Base-by-base conservation (phyloP, 1,140 invertebrate species). In the Rhyacophila brunnea region DNA sequence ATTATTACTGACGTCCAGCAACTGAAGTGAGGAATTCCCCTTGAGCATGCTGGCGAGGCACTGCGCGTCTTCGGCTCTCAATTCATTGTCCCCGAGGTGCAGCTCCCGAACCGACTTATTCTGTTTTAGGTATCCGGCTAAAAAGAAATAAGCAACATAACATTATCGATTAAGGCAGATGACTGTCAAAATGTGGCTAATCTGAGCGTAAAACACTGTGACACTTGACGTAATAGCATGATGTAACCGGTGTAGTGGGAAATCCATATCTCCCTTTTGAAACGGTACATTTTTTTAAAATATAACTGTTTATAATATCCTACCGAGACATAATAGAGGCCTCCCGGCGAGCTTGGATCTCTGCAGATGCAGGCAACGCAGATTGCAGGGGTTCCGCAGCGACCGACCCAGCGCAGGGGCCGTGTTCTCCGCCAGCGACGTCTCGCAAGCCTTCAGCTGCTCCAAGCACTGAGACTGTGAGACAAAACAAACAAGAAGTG, bases 91-190 rank as follows among this genome's bases (percentile, higher is more conserved):
- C 48, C 88, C 89, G 61, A 95, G 74, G 67, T 92, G 89, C 45
- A 95, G 77, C 75, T 95, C 91, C 44, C 85, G 84, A 47, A 95
- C 75, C 36, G 83, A 85, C 36, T 83, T 85, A 76, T 94, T 95
- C 66, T 87, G 79, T 70, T 91, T 91, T 10, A 95, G 74, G 13
- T 89, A 88, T 67, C 85, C 84, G 69, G 88, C 91, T 93, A 77
- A 11, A 72, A 65, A 63, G 40, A 56, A 14, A 68, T 6, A 2
- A 34, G n/a, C n/a, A n/a, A n/a, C n/a, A n/a, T n/a, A n/a, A n/a
- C n/a, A n/a, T n/a, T n/a, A n/a, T n/a, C n/a, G n/a, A n/a, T n/a
- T n/a, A n/a, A n/a, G n/a, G n/a, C n/a, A n/a, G n/a, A n/a, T n/a
- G n/a, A n/a, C n/a, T n/a, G n/a, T n/a, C n/a, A n/a, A n/a, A n/a